Conservation (phyloP, 2,797 vertebrate species). For the Iguana delicatissima region DNA sequence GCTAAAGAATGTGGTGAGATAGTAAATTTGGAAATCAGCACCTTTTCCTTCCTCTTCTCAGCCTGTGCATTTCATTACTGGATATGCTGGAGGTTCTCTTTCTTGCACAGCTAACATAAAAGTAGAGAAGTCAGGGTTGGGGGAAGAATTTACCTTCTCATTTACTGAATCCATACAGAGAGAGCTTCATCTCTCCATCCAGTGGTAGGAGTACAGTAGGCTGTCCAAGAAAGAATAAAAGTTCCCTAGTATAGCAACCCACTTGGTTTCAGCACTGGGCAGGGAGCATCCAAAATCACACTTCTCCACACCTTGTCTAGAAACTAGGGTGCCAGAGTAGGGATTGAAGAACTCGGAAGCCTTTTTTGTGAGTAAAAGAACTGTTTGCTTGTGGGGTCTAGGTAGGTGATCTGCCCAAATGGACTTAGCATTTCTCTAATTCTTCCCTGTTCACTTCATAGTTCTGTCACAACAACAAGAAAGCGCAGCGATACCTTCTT, state of each 20-base stretch:
- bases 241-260: background rate
- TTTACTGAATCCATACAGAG: background rate
- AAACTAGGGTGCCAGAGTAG: background rate
- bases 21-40: no score
- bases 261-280: background rate
- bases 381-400: background rate
- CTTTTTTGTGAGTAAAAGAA: background rate
- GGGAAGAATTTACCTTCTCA: background rate
- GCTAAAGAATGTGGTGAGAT: background rate
- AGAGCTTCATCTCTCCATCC: background rate
- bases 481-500: conserved; percentile 94
- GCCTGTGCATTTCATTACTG: background rate
- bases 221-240: background rate
- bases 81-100: background rate
- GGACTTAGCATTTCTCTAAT: conserved; percentile 15
- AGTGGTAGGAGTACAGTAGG: background rate
- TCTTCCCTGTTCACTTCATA: conserved; percentile 56
- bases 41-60: background rate
- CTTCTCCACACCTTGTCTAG: background rate
- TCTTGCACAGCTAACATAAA: background rate
- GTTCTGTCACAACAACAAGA: conserved; percentile 98
- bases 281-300: no score
- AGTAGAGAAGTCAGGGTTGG: no score
- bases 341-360: no score
- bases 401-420: background rate